phyloP scores from a whole-genome alignment of 2,113 vertebrate genomes.

The Prochilodus magdalenae region DNA sequence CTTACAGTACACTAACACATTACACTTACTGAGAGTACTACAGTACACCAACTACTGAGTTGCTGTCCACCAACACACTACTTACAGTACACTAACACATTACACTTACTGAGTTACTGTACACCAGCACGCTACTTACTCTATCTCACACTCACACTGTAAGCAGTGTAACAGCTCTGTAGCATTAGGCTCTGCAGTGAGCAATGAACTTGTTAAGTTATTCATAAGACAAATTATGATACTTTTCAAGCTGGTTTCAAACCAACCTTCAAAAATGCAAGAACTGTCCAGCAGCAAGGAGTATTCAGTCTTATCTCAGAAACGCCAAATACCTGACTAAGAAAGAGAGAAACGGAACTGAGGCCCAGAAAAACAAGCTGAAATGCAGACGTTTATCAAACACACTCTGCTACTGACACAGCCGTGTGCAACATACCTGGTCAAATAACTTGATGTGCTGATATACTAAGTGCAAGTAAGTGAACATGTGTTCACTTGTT shows the following conservation, averaged over 20 bases:
- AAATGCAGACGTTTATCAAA: not conserved
- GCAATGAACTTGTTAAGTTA: not conserved
- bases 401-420: not conserved
- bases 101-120: too few species aligned
- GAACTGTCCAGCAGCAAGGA: not conserved
- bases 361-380: not conserved
- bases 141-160: too few species aligned
- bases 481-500: too few species aligned
- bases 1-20: too few species aligned
- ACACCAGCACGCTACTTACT: too few species aligned
- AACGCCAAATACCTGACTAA: not conserved
- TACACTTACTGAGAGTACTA: too few species aligned
- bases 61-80: too few species aligned
- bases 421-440: too few species aligned
- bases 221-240: not conserved
- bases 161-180: not conserved
- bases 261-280: not conserved
- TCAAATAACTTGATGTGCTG: too few species aligned
- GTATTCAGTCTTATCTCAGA: not conserved
- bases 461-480: too few species aligned
- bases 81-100: too few species aligned
- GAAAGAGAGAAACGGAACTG: not conserved
- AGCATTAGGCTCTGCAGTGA: not conserved
- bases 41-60: too few species aligned
- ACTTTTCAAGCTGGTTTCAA: not conserved